phyloP scores from a whole-genome alignment of 2,888 invertebrate species.

The Elysia crispata region DNA sequence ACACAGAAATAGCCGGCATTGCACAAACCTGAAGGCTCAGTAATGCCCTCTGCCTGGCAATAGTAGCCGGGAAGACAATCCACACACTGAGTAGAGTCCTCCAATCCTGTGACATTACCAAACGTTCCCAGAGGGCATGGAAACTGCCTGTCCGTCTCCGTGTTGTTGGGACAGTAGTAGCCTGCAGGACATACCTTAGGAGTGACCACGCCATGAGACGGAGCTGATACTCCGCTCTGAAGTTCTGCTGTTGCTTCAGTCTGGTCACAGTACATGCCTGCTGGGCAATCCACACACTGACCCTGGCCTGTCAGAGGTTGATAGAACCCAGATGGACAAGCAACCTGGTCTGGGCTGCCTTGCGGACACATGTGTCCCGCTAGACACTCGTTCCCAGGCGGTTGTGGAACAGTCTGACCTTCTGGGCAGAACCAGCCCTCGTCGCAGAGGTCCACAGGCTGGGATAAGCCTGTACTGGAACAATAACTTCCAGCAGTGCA shows the following conservation, averaged over 20 bases:
- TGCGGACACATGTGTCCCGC: slow-evolving; percentile 72
- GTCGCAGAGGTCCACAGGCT: slow-evolving; percentile 71
- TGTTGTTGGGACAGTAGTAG: slow-evolving; percentile 73
- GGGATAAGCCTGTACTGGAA: slow-evolving; percentile 65
- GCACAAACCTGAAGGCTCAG: slow-evolving; percentile 70
- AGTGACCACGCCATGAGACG: slow-evolving; percentile 75
- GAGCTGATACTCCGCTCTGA: slow-evolving; percentile 71
- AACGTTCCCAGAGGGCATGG: slow-evolving; percentile 74
- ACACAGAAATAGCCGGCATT: slow-evolving; percentile 72
- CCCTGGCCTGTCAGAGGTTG: slow-evolving; percentile 69
- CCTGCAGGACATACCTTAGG: slow-evolving; percentile 74
- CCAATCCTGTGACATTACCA: slow-evolving; percentile 70
- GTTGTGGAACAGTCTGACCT: slow-evolving; percentile 69
- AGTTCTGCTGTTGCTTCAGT: slow-evolving; percentile 72
- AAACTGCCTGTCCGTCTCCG: slow-evolving; percentile 65
- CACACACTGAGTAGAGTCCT: slow-evolving; percentile 66
- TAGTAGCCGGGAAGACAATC: slow-evolving; percentile 71
- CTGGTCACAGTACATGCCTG: slow-evolving; percentile 73
- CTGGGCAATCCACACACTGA: slow-evolving; percentile 68
- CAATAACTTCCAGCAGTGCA: slow-evolving; percentile 75
- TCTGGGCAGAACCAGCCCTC: slow-evolving; percentile 72
- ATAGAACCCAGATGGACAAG: slow-evolving; percentile 71
- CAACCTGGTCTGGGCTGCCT: slow-evolving; percentile 67
- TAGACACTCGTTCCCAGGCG: slow-evolving; percentile 71
- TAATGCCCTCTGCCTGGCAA: slow-evolving; percentile 72